Conservation (phyloP, 2,797 vertebrate species). For the Rachycentron canadum region DNA sequence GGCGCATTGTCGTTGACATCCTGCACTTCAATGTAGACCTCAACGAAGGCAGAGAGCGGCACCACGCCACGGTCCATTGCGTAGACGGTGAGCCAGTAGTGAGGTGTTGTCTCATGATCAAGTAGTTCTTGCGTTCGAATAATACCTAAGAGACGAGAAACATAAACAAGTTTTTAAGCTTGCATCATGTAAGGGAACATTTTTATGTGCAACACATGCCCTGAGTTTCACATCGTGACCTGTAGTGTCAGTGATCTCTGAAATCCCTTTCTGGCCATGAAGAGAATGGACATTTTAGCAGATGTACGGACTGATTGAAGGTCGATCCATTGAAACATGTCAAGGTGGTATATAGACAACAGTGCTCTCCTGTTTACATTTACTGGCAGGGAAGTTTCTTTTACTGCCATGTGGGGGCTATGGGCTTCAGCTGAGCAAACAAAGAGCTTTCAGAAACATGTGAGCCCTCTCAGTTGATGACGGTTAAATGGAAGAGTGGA, state of each 20-base stretch:
- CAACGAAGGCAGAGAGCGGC: constrained; percentile 93
- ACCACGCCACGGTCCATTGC: constrained; percentile 93
- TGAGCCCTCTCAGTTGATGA: constrained; percentile 53
- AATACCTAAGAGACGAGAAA: constrained; percentile 84
- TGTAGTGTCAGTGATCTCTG: constrained; percentile 29
- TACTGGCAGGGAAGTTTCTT: constrained; percentile 43
- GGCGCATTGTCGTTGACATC: constrained; percentile 98
- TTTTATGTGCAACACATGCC: constrained; percentile 26
- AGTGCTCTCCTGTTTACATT: constrained; percentile 68
- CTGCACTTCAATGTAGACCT: constrained; percentile 94
- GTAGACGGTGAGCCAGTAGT: constrained; percentile 98
- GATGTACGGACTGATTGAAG: constrained; percentile 23
- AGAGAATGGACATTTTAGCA: constrained; percentile 38
- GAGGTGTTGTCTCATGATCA: constrained; percentile 92
- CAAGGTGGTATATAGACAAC: constrained; percentile 65
- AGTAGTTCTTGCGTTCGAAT: constrained; percentile 92
- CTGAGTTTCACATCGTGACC: constrained; percentile 17
- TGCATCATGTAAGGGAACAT: constrained; percentile 3
- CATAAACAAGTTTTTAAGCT: constrained; percentile 18
- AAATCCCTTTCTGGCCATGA: constrained; percentile 26
- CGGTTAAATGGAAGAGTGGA: constrained; percentile 52
- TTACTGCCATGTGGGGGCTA: constrained; percentile 69
- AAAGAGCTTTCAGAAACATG: constrained; percentile 68
- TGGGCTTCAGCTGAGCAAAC: constrained; percentile 82
- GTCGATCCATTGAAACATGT: constrained; percentile 51